Evolutionary conservation across 2,888 invertebrate species (phyloP).

Genomic region (Nowickia ferox): DNA sequence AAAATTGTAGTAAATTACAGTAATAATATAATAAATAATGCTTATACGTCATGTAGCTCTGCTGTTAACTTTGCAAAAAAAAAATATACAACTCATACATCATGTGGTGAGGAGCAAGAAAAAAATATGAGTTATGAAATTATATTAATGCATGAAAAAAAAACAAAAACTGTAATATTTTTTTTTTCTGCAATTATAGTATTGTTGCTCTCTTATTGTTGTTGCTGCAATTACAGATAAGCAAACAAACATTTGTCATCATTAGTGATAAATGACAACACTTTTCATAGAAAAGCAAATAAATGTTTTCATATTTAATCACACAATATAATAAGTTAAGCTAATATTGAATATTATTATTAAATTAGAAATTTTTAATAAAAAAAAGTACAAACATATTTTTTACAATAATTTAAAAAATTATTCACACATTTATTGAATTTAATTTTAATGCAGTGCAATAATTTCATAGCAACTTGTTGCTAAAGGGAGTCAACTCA

Average conservation of each 20-base stretch:
- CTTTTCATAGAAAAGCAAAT: conserved; percentile 20
- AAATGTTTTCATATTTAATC: neutral
- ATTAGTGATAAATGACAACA: conserved; percentile 49
- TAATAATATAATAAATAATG: conserved; percentile 50
- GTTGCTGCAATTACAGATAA: neutral
- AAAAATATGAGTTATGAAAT: conserved; percentile 47
- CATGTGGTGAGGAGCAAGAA: conserved; percentile 33
- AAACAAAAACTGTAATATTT: neutral
- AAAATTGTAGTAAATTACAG: neutral
- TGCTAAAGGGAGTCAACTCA: no score
- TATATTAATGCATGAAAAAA: conserved; percentile 21
- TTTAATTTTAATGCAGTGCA: no score
- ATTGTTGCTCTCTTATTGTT: neutral
- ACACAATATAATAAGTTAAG: neutral
- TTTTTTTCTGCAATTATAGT: conserved; percentile 12
- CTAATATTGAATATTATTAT: conserved; percentile 4
- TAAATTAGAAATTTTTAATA: neutral
- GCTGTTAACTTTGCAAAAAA: neutral
- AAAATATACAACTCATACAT: conserved; percentile 37
- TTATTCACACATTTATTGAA: no score
- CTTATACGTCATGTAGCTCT: conserved; percentile 51
- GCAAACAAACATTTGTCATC: conserved; percentile 56
- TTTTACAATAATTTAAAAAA: neutral
- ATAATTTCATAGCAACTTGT: no score
- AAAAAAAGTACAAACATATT: no score